These are phyloP conservation scores for Gambusia holbrooki DNA, from an alignment of 2,113 vertebrate species.

Conservation along the genomic window DNA sequence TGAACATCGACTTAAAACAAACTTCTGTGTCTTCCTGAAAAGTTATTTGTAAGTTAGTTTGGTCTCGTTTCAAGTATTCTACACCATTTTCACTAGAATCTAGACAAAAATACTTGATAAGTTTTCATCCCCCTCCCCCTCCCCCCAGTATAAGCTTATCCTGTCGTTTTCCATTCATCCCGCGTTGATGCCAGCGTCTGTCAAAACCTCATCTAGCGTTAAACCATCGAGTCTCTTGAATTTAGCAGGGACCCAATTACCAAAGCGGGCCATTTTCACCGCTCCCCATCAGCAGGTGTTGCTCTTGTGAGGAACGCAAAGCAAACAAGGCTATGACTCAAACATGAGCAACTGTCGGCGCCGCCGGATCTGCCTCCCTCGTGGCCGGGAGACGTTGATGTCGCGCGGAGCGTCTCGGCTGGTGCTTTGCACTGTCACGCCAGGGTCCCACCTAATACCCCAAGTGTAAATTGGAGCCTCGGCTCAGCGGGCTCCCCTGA, in stretches of 20 bases:
- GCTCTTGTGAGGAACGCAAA: constrained; percentile 12
- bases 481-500: constrained; percentile 64
- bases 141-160: constrained; percentile 44
- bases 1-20: too few species aligned
- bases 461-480: constrained; percentile 74
- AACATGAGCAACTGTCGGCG: constrained; percentile 67
- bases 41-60: too few species aligned
- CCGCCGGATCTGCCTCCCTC: constrained; percentile 35
- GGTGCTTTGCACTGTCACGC: constrained; percentile 62
- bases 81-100: too few species aligned
- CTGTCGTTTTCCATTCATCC: constrained; percentile 29
- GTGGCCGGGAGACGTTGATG: constrained; percentile 42
- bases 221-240: constrained; percentile 18
- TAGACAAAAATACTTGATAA: too few species aligned
- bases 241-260: constrained; percentile 60
- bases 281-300: constrained; percentile 67
- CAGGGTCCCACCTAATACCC: constrained; percentile 72
- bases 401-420: constrained; percentile 26
- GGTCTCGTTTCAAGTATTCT: too few species aligned
- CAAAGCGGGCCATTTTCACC: constrained; percentile 6
- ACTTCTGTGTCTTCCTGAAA: too few species aligned
- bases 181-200: constrained; percentile 2
- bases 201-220: constrained; percentile 12
- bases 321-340: constrained; percentile 68
- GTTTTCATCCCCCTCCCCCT: too few species aligned